Conservation (phyloP, 2,113 vertebrate species). For the Cinclus cinclus region DNA sequence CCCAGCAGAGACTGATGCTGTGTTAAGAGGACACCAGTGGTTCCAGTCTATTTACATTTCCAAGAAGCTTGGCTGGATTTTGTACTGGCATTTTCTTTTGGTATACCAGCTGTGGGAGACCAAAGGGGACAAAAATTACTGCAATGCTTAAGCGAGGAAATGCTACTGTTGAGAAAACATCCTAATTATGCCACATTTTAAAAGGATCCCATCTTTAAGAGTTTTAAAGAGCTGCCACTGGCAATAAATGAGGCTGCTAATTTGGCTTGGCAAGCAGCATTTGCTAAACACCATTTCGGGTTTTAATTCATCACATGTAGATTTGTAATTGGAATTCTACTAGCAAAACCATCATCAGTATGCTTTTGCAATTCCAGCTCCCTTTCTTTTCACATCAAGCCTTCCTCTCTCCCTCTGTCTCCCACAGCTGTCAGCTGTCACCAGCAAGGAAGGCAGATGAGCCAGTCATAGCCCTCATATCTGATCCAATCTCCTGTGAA, state of each 20-base stretch:
- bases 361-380: slow-evolving; percentile 40
- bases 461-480: neutral
- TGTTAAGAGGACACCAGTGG: slow-evolving; percentile 35
- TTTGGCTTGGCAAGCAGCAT: slow-evolving; percentile 38
- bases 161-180: slow-evolving; percentile 60
- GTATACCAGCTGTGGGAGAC: slow-evolving; percentile 48
- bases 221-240: slow-evolving; percentile 50
- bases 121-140: slow-evolving; percentile 53
- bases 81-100: slow-evolving; percentile 29
- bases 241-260: slow-evolving; percentile 51
- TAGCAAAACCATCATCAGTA: slow-evolving; percentile 9
- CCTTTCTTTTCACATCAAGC: slow-evolving; percentile 25
- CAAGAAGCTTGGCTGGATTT: slow-evolving; percentile 48
- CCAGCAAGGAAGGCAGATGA: slow-evolving; percentile 46
- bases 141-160: slow-evolving; percentile 1
- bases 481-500: neutral
- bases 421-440: slow-evolving; percentile 62
- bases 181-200: slow-evolving; percentile 58
- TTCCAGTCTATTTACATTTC: slow-evolving; percentile 61
- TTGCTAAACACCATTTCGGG: slow-evolving; percentile 55
- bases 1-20: slow-evolving; percentile 18
- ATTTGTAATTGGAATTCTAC: slow-evolving; percentile 33
- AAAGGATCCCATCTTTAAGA: slow-evolving; percentile 29
- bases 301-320: slow-evolving; percentile 53
- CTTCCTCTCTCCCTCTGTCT: slow-evolving; percentile 24